phyloP scores from a whole-genome alignment of 2,888 invertebrate species.

The Bombylius major region DNA sequence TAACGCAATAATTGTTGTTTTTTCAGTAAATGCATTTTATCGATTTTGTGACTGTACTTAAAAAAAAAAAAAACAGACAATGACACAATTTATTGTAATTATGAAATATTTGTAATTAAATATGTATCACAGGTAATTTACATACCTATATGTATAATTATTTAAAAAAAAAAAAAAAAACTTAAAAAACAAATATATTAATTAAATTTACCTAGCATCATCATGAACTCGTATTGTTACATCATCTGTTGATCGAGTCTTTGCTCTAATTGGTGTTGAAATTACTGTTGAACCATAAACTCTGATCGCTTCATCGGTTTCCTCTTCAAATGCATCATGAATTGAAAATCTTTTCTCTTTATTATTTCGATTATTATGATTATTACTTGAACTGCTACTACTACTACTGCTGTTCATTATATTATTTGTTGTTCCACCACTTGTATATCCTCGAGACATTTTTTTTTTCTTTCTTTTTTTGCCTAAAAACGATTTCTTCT shows the following conservation, averaged over 20 bases:
- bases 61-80: too few relatives aligned
- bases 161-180: too few relatives aligned
- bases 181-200: not conserved
- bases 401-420: not conserved
- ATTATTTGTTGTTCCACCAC: constrained; percentile 8
- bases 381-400: constrained; percentile 16
- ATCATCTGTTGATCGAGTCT: constrained; percentile 42
- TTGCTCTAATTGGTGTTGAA: constrained; percentile 51
- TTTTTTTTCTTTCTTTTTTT: constrained; percentile 16
- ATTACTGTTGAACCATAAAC: constrained; percentile 68
- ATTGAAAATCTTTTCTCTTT: constrained; percentile 61
- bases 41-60: too few relatives aligned
- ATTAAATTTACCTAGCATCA: constrained; percentile 31
- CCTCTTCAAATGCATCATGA: constrained; percentile 75
- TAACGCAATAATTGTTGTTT: too few relatives aligned
- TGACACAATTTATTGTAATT: too few relatives aligned
- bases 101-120: too few relatives aligned
- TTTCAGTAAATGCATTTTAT: too few relatives aligned
- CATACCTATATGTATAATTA: too few relatives aligned
- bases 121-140: too few relatives aligned
- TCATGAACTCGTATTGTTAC: constrained; percentile 40
- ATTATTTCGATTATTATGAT: constrained; percentile 10
- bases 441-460: constrained; percentile 42
- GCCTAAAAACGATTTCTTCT: not conserved
- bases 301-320: constrained; percentile 69